Base-by-base conservation (phyloP, 1,140 invertebrate genomes). In the Drosophila setifemur region DNA sequence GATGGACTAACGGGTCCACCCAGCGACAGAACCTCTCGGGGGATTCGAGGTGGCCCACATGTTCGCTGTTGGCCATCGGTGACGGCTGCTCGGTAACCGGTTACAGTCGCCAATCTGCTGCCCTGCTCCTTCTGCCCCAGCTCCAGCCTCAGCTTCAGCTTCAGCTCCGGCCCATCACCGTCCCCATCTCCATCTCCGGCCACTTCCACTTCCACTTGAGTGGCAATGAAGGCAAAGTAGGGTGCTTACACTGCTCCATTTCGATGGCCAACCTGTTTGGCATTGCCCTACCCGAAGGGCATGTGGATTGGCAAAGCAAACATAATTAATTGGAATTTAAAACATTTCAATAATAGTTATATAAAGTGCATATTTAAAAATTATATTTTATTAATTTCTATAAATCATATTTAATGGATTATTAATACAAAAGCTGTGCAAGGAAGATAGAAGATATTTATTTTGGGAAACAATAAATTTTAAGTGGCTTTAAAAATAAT, bases 161-260 rank as follows among this genome's bases (percentile, higher is more conserved):
- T 11, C 0, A 35, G 31, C 19, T 12, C 31, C 47, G 18, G 29
- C 40, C 18, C 66, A 35, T 28, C 33, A 48, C 31, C 26, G 37
- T 33, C 26, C 16, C 39, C 43, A 33, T 48, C 25, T 31, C 33
- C 53, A 49, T 39, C 47, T 16, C 33, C 66, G 42, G 39, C 50
- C 4, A 21, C 76, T 48, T 78, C 69, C 73, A 55, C 63, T 71
- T 61, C 73, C 69, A 64, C 54, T 50, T 85, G 66, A 68, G 73
- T 83, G 73, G 78, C 78, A 82, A 73, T 83, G 78, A 86, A 75
- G 74, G 48, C 54, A 72, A 86, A 75, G 81, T 86, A 85, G 81
- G 79, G 81, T 85, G 74, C 70, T 33, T 44, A 6, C 8, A 12
- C 11, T 58, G 61, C 57, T 85, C 79, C 79, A 85, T 85, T 86